phyloP scores from a whole-genome alignment of 1,140 invertebrate species.

The Lordiphosa collinella region DNA sequence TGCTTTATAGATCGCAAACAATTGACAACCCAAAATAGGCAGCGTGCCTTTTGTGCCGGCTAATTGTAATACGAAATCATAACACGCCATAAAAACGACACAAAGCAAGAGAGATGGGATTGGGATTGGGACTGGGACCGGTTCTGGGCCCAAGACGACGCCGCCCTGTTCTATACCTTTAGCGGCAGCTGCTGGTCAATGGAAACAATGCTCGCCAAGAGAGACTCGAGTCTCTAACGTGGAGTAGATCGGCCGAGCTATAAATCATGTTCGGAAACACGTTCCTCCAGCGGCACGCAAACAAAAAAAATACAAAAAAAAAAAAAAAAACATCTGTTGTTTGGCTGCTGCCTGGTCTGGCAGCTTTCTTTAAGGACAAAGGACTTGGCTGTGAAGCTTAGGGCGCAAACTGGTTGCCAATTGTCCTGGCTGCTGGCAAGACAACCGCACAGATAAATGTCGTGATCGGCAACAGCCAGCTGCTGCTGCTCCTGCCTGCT shows the following conservation, averaged over 20 bases:
- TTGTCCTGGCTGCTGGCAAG: constrained; percentile 40
- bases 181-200: constrained; percentile 58
- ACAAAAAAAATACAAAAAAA: constrained; percentile 11
- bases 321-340: constrained; percentile 63
- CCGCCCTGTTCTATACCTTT: constrained; percentile 5
- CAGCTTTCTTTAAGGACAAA: constrained; percentile 55
- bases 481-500: constrained; percentile 19
- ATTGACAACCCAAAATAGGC: constrained; percentile 47
- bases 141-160: constrained; percentile 41
- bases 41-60: constrained; percentile 65
- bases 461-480: constrained; percentile 36
- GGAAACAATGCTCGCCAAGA: constrained; percentile 52
- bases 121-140: constrained; percentile 31
- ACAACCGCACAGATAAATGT: constrained; percentile 48
- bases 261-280: constrained; percentile 74
- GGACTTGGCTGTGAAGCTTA: constrained; percentile 53
- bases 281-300: constrained; percentile 27
- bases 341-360: constrained; percentile 17
- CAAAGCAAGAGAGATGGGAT: constrained; percentile 43
- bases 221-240: constrained; percentile 33
- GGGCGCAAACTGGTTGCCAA: constrained; percentile 70
- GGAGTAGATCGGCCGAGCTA: constrained; percentile 39
- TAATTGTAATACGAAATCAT: constrained; percentile 76
- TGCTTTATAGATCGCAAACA: constrained; percentile 28
- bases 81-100: constrained; percentile 75